Evolutionary conservation across 2,113 vertebrate species (phyloP), one percentile per base, ranked within the genome.

Genomic region (Fregetta grallaria): DNA sequence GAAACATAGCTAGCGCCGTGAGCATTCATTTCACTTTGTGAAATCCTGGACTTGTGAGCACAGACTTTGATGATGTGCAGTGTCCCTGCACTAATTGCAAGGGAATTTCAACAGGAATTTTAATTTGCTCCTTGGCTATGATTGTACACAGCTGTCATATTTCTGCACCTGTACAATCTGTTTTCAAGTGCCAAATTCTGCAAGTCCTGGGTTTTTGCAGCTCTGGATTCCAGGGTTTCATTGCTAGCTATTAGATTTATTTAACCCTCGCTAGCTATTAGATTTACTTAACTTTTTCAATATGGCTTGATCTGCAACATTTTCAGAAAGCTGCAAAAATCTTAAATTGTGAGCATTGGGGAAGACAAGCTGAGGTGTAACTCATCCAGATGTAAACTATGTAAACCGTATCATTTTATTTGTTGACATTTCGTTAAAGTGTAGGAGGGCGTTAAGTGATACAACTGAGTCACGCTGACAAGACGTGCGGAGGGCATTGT

Each of bases 91-190:
- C 87, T 93, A 97, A 95, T 92, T 90, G 80, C 71, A 83, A 77
- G 66, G 42, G 93, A 93, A 68, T 88, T 92, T 91, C 77, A 36
- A 93, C 26, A 93, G 49, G 56, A 94, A 70, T 84, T 78, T 94
- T 88, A 80, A 72, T 91, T 75, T 23, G 2, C 4, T 96, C 50
- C 71, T 77, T 53, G 87, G 45, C 78, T 72, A 49, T 25, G 17
- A 90, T 94, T 12, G 6, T 52, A 65, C 52, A 65, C 86, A 97
- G 96, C 91, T 96, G 96, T 94, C 78, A 18, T 50, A 49, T 58
- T 76, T 90, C 87, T 95, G 95, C 95, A 95, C 90, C 82, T 96
- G 94, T 87, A 95, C 49, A 88, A 74, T 76, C 53, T 79, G 58
- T 36, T 86, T 70, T 59, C 47, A 59, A n/a, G 52, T 82, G 88